phyloP scores from a whole-genome alignment of 2,888 invertebrate genomes.

The Amitus sp. region DNA sequence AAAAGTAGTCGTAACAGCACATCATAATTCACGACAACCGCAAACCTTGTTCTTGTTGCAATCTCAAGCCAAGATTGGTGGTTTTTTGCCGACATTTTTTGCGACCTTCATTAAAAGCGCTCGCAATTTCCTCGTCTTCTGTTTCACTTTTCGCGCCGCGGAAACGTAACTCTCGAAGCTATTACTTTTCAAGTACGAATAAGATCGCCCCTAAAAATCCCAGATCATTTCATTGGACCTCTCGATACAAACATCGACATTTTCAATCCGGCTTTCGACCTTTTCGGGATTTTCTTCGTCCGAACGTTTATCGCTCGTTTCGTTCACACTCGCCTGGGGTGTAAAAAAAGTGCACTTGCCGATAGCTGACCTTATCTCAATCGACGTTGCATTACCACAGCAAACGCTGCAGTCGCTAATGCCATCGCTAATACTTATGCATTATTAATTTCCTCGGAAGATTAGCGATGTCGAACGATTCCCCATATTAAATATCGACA shows the following conservation, averaged over 20 bases:
- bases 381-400: slow-evolving; percentile 6
- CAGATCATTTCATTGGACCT: neutral
- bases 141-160: neutral
- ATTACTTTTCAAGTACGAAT: no score
- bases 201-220: neutral
- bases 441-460: slow-evolving; percentile 21
- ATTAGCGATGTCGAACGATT: slow-evolving; percentile 11
- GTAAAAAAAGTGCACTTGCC: slow-evolving; percentile 9
- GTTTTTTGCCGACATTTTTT: neutral
- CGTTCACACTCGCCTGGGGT: neutral
- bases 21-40: slow-evolving; percentile 59
- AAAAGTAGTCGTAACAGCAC: no score
- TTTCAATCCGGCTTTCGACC: no score
- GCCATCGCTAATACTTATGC: slow-evolving; percentile 9
- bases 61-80: slow-evolving; percentile 15
- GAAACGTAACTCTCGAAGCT: no score
- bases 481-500: slow-evolving; percentile 3
- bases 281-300: neutral
- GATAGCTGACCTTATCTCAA: slow-evolving; percentile 10
- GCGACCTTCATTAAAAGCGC: slow-evolving; percentile 4
- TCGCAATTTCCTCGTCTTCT: slow-evolving; percentile 10
- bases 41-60: slow-evolving; percentile 31
- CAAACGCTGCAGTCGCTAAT: neutral
- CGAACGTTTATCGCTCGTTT: neutral
- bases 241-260: neutral